These are phyloP conservation scores for Phrynocephalus versicolor DNA, from an alignment of 2,113 vertebrate genomes.

Conservation along the genomic window DNA sequence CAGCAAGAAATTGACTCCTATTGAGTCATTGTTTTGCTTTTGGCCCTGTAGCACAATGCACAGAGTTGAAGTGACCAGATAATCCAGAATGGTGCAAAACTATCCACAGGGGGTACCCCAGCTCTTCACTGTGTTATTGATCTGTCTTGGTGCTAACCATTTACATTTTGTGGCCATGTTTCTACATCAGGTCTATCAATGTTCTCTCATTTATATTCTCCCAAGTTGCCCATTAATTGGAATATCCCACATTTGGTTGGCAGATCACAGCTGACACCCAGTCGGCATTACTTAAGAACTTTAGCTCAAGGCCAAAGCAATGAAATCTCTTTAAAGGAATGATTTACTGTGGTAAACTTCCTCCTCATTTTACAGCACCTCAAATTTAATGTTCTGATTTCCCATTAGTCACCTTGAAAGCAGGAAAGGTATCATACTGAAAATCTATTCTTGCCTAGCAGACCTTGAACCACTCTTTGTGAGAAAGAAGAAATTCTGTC, in stretches of 20 bases:
- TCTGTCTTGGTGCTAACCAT: background rate
- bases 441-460: background rate
- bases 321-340: background rate
- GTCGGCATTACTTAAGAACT: background rate
- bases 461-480: fast-evolving
- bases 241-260: background rate
- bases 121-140: background rate
- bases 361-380: background rate
- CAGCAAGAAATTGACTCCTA: too few relatives aligned
- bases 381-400: background rate
- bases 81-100: background rate
- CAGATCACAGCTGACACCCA: background rate
- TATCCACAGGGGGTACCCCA: background rate
- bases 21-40: background rate
- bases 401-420: background rate
- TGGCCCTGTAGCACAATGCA: background rate
- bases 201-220: background rate
- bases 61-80: background rate
- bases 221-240: background rate
- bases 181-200: background rate
- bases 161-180: background rate
- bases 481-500: fast-evolving
- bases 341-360: background rate
- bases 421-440: background rate
- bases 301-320: background rate